These are phyloP conservation scores for Halisarca cf. caerulea DNA, from an alignment of 37 sponge, comb jelly and placozoan species.

Conservation along the genomic window DNA sequence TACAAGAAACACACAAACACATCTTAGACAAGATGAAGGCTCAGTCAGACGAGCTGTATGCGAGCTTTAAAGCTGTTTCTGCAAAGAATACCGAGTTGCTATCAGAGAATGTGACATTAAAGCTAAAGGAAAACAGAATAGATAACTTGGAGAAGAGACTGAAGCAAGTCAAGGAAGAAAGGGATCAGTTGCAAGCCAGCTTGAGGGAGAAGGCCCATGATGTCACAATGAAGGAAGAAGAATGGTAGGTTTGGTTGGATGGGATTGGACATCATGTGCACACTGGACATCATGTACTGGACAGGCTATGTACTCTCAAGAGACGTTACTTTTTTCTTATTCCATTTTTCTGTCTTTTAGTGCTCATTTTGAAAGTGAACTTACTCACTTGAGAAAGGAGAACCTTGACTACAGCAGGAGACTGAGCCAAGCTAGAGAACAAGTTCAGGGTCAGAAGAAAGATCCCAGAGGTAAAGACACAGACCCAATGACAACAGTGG, in stretches of 20 bases:
- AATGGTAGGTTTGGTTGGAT: neutral
- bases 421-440: too few relatives aligned
- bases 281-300: neutral
- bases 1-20: constrained; percentile 14
- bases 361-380: too few relatives aligned
- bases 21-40: constrained; percentile 17
- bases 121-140: neutral
- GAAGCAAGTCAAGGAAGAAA: neutral
- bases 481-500: too few relatives aligned
- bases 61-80: neutral
- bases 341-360: too few relatives aligned
- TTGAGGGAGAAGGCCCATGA: neutral
- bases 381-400: too few relatives aligned
- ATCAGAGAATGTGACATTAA: neutral
- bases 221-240: neutral
- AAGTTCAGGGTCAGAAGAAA: too few relatives aligned
- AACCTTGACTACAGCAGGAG: too few relatives aligned
- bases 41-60: neutral
- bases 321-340: too few relatives aligned
- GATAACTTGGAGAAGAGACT: neutral
- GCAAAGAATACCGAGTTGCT: neutral
- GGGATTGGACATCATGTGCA: neutral
- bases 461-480: too few relatives aligned
- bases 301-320: neutral
- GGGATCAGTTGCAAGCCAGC: neutral